Evolutionary conservation across 2,113 vertebrate species (phyloP), one percentile per base, ranked within the genome.

Genomic region (Euleptes europaea): DNA sequence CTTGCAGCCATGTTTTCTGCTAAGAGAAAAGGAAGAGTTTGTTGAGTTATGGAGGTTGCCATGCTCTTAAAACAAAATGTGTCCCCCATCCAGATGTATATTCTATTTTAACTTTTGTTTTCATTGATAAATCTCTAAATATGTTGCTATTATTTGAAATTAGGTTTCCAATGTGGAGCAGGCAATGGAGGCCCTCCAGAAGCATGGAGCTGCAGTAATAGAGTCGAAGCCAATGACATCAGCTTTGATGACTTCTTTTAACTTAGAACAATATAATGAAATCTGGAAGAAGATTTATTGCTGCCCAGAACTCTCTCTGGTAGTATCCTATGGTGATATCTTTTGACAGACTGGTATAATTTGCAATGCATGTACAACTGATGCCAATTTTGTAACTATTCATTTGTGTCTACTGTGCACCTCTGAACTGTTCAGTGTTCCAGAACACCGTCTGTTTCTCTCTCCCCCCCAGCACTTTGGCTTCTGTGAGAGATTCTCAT

Each of bases 271-370:
- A 69, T 90, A 63, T 0, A 0, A 84, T 3, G 83, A 92, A 26
- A 78, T 96, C 82, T 96, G 95, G 96, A 91, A 88, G 69, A 91
- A 92, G 38, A 90, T 96, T 92, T 96, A 95, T 82, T 92, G 44
- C 42, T 84, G 84, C 19, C 19, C 88, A 63, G 81, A 92, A 73
- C 81, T 93, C 69, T 78, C 90, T 81, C 92, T 96, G 95, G 96
- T 95, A 95, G 40, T 47, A 81, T 42, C 54, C 54, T 23, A 23
- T 57, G 54, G 21, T 57, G 21, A 23, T 35, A 23, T 38, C 76
- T 14, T 57, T 21, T 38, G 57, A 77, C 2, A 35, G 5, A 57
- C 21, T 38, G 11, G 21, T 60, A 38, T 78, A 4, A 60, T 78
- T 78, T 57, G 23, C 4, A 13, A 40, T 78, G 35, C 35, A 60